Evolutionary conservation across 2,888 invertebrate species (phyloP).

Genomic region (Tenthredo distinguenda): DNA sequence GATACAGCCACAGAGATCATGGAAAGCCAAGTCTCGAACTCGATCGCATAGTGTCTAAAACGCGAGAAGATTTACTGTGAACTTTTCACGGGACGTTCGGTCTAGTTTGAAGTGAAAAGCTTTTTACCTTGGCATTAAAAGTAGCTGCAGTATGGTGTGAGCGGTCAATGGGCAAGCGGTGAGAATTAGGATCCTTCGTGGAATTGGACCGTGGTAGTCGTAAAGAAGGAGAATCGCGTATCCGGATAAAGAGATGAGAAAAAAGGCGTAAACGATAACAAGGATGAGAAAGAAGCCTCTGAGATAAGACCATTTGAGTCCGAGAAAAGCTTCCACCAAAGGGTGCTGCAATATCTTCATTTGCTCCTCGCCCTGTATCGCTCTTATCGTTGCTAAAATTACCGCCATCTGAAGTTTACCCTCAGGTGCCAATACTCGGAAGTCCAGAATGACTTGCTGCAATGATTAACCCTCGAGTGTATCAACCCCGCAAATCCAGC

Average conservation of each 20-base stretch:
- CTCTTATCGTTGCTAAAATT: conserved; percentile 75
- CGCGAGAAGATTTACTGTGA: neutral
- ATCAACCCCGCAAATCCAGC: neutral
- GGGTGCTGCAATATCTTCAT: conserved; percentile 78
- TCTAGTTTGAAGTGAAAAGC: neutral
- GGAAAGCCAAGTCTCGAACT: conserved; percentile 77
- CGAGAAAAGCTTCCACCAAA: conserved; percentile 78
- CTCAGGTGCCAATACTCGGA: conserved; percentile 74
- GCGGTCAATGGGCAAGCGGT: conserved; percentile 59
- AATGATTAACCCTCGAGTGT: neutral
- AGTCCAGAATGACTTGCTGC: conserved; percentile 71
- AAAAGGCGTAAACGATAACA: conserved; percentile 74
- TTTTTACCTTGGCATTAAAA: conserved; percentile 69
- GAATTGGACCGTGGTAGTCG: conserved; percentile 57
- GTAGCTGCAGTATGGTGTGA: conserved; percentile 67
- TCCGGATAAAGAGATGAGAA: conserved; percentile 76
- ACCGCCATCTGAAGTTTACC: conserved; percentile 78
- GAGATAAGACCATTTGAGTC: conserved; percentile 79
- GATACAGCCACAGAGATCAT: conserved; percentile 73
- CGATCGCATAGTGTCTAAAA: conserved; percentile 71
- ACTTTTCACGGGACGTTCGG: conserved; percentile 49
- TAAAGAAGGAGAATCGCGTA: conserved; percentile 67
- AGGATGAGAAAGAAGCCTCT: conserved; percentile 78
- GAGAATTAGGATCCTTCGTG: conserved; percentile 69
- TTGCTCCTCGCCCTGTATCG: conserved; percentile 75